A percentile compares a stretch with the other conserved stretches of the same genome.
These are phyloP conservation scores for Microcaecilia unicolor DNA, from an alignment of 2,797 vertebrate genomes.

Conservation along the genomic window DNA sequence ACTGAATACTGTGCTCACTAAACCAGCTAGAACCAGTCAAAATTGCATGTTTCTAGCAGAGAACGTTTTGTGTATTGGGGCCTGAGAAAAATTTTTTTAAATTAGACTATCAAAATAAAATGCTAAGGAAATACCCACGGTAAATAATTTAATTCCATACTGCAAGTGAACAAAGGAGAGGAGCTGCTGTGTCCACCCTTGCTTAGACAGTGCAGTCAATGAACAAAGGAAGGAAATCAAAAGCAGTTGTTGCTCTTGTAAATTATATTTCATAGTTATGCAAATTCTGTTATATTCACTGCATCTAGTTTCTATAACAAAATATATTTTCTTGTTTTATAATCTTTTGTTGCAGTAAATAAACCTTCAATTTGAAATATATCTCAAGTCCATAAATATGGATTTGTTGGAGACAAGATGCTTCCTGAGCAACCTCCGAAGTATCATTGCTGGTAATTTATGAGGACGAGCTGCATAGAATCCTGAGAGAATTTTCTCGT, in stretches of 20 bases:
- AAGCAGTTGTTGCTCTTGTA: slow-evolving; percentile 20
- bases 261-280: slow-evolving; percentile 33
- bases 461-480: slow-evolving; percentile 16
- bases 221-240: slow-evolving; percentile 28
- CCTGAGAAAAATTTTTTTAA: too few species aligned
- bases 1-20: too few species aligned
- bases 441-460: slow-evolving; percentile 23
- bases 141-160: too few species aligned
- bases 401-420: slow-evolving; percentile 31
- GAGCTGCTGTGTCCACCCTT: not conserved
- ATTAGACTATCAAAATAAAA: too few species aligned
- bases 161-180: not conserved
- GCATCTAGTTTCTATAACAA: not conserved
- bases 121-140: too few species aligned
- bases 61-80: too few species aligned
- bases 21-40: too few species aligned
- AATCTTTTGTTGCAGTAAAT: slow-evolving; percentile 32
- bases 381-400: slow-evolving; percentile 30
- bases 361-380: slow-evolving; percentile 20
- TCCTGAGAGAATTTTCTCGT: slow-evolving; percentile 14
- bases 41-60: too few species aligned
- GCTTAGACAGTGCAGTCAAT: slow-evolving; percentile 11
- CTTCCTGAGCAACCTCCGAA: slow-evolving; percentile 15
- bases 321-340: slow-evolving; percentile 32
- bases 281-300: slow-evolving; percentile 24